phyloP scores from a whole-genome alignment of 92 coral and sea anemone genomes.

The Virgularia gustaviana region DNA sequence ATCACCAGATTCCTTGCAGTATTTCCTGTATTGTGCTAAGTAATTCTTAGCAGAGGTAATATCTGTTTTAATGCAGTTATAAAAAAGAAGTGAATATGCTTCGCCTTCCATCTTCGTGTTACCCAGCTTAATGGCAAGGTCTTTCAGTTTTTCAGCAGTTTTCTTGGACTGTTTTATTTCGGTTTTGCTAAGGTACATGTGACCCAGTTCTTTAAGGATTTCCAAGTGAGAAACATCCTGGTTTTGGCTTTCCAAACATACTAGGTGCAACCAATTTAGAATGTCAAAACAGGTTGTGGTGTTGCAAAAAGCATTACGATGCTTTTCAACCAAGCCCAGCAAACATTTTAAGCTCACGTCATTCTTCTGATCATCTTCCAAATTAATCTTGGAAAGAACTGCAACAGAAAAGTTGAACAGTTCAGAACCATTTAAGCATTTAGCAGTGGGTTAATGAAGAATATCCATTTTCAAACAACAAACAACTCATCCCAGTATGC shows the following conservation, averaged over 20 bases:
- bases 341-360: not conserved
- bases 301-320: constrained; percentile 13
- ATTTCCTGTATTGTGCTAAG: not conserved
- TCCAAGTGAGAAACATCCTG: too few species aligned
- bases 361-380: not conserved
- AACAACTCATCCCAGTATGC: too few species aligned
- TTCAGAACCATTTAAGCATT: not conserved
- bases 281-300: not conserved
- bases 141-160: constrained; percentile 2
- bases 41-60: not conserved
- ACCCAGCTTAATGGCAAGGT: not conserved
- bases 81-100: not conserved
- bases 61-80: not conserved
- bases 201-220: not conserved
- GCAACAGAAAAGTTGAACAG: not conserved
- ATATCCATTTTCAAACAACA: not conserved
- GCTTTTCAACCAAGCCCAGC: constrained; percentile 1
- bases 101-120: constrained; percentile 2
- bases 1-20: constrained; percentile 1
- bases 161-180: not conserved
- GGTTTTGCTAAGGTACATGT: not conserved
- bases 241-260: not conserved
- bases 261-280: not conserved
- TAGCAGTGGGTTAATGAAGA: not conserved
- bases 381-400: constrained; percentile 1